Conservation (phyloP, 2,888 invertebrate species). For the Hyalella azteca region DNA sequence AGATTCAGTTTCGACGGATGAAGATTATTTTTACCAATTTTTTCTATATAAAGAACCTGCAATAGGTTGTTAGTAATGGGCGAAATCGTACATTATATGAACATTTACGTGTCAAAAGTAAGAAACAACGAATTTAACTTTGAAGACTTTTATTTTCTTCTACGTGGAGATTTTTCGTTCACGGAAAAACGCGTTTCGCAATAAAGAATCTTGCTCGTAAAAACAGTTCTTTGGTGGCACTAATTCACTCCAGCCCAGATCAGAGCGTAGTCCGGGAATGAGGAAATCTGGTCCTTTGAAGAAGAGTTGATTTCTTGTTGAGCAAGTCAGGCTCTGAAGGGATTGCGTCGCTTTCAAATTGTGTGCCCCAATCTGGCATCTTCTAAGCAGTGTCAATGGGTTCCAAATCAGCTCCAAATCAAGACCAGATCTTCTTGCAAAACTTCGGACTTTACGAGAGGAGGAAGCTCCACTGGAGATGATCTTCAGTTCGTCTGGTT, state of each 20-base stretch:
- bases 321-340: slow-evolving; percentile 22
- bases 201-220: no score
- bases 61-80: no score
- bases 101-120: no score
- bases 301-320: slow-evolving; percentile 31
- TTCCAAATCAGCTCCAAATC: slow-evolving; percentile 10
- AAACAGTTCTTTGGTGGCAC: neutral
- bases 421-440: neutral
- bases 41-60: no score
- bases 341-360: slow-evolving; percentile 30
- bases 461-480: slow-evolving; percentile 13
- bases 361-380: slow-evolving; percentile 31
- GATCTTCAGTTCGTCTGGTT: slow-evolving; percentile 3
- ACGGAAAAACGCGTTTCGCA: no score
- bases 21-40: no score
- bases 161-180: no score
- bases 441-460: slow-evolving; percentile 9
- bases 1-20: neutral
- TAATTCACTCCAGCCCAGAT: neutral
- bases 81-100: no score
- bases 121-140: neutral
- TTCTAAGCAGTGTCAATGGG: slow-evolving; percentile 31
- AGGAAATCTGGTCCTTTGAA: slow-evolving; percentile 5
- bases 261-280: neutral
- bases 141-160: neutral